Conservation (phyloP, 2,888 invertebrate genomes). For the Ptilodon capucinus region DNA sequence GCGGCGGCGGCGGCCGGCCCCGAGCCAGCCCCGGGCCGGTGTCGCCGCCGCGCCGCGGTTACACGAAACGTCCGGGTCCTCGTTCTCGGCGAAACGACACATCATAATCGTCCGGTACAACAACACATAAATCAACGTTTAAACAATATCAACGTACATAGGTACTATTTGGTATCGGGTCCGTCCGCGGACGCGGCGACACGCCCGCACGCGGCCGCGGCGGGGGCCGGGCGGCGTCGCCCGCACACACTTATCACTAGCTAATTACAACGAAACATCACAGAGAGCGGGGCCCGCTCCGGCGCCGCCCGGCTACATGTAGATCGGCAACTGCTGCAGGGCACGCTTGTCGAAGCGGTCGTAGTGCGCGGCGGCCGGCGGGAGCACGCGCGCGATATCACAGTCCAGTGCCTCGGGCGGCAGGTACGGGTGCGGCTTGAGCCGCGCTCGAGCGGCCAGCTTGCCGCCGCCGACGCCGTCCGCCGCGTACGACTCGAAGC, state of each 20-base stretch:
- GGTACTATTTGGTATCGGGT: slow-evolving; percentile 77
- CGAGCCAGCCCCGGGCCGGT: slow-evolving; percentile 13
- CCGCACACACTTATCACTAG: slow-evolving; percentile 63
- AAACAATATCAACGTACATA: slow-evolving; percentile 74
- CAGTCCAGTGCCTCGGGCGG: slow-evolving; percentile 62
- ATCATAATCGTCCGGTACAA: slow-evolving; percentile 59
- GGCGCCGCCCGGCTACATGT: slow-evolving; percentile 69
- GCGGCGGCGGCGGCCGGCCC: slow-evolving; percentile 16
- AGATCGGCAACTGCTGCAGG: slow-evolving; percentile 79
- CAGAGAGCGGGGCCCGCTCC: slow-evolving; percentile 57
- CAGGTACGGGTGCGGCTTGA: slow-evolving; percentile 63
- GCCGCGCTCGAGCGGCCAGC: slow-evolving; percentile 48
- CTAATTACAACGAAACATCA: slow-evolving; percentile 74
- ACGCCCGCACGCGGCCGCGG: slow-evolving; percentile 33
- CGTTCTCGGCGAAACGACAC: slow-evolving; percentile 45
- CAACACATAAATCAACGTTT: slow-evolving; percentile 72
- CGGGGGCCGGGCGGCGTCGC: slow-evolving; percentile 27
- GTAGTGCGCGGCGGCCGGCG: slow-evolving; percentile 63
- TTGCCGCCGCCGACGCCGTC: slow-evolving; percentile 44
- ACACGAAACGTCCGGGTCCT: slow-evolving; percentile 36
- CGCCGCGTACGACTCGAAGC: slow-evolving; percentile 52
- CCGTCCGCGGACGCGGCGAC: slow-evolving; percentile 39
- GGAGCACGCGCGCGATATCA: slow-evolving; percentile 72
- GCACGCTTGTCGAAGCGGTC: slow-evolving; percentile 79
- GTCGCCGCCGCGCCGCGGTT: slow-evolving; percentile 30